Conservation (phyloP, 2,797 vertebrate genomes). For the Paratrypauchen microcephalus region DNA sequence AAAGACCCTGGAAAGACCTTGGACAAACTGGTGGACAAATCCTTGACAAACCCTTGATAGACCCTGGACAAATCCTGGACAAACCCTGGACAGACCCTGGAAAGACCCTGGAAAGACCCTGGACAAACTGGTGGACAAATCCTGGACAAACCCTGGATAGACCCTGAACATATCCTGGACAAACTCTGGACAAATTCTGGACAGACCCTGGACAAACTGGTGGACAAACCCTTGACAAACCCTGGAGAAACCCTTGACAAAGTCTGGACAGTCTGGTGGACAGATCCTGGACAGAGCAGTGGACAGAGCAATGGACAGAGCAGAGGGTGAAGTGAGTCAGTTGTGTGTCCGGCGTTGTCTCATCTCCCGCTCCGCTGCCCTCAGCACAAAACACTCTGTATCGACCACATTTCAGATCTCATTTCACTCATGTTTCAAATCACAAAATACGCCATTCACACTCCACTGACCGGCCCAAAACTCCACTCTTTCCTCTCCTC, state of each 20-base stretch:
- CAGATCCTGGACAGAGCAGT: slow-evolving; percentile 6
- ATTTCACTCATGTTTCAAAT: slow-evolving; percentile 88
- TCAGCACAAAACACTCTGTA: slow-evolving; percentile 76
- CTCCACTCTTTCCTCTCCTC: slow-evolving; percentile 53
- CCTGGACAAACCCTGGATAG: slow-evolving; percentile 49
- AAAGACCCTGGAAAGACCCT: background rate
- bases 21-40: too few species aligned
- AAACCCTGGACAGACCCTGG: background rate
- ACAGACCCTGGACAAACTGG: slow-evolving; percentile 49
- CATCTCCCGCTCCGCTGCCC: slow-evolving; percentile 70
- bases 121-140: slow-evolving; percentile 30
- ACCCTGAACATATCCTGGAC: too few species aligned
- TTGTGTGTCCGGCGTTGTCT: slow-evolving; percentile 18
- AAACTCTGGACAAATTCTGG: too few species aligned
- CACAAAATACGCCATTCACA: slow-evolving; percentile 86
- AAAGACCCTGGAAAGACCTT: too few species aligned
- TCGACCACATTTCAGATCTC: slow-evolving; percentile 86
- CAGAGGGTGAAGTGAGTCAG: slow-evolving; percentile 79
- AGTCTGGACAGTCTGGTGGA: too few species aligned
- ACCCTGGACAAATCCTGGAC: too few species aligned
- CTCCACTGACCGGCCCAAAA: slow-evolving; percentile 70
- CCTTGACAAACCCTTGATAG: too few species aligned
- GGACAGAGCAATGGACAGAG: slow-evolving; percentile 65
- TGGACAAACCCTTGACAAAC: slow-evolving; percentile 1
- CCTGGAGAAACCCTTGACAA: too few species aligned